These are phyloP conservation scores for Arenaria interpres DNA, from an alignment of 2,113 vertebrate genomes.

Conservation along the genomic window DNA sequence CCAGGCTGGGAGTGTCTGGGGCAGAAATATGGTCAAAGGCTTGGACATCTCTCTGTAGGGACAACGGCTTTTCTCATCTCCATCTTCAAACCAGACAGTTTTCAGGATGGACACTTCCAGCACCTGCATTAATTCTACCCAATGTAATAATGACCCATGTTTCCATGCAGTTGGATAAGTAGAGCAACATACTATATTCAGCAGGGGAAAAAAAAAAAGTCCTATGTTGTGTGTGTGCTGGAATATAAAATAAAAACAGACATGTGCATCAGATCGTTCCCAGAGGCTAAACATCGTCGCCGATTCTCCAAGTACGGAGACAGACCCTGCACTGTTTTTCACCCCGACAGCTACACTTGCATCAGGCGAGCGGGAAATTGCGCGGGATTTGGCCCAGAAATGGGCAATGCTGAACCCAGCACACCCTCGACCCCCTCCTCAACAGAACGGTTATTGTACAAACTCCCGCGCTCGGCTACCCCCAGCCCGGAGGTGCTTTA, in stretches of 20 bases:
- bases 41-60: not conserved
- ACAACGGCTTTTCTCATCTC: not conserved
- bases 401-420: not conserved
- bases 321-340: not conserved
- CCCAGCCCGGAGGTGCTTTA: conserved; percentile 3
- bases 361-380: not conserved
- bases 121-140: not conserved
- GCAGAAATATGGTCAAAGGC: not conserved
- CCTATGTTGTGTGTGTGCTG: not conserved
- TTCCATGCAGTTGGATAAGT: not conserved
- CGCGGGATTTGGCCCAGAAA: not conserved
- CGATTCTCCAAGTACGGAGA: not conserved
- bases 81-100: not conserved
- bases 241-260: not conserved
- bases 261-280: fast-evolving
- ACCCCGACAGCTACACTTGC: not conserved
- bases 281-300: not conserved
- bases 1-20: not conserved
- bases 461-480: not conserved
- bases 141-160: fast-evolving
- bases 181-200: not conserved
- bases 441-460: conserved; percentile 40
- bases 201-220: not conserved
- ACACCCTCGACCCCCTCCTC: not conserved
- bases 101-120: not conserved